Conservation (phyloP, 2,113 vertebrate species). For the Gobio gobio region DNA sequence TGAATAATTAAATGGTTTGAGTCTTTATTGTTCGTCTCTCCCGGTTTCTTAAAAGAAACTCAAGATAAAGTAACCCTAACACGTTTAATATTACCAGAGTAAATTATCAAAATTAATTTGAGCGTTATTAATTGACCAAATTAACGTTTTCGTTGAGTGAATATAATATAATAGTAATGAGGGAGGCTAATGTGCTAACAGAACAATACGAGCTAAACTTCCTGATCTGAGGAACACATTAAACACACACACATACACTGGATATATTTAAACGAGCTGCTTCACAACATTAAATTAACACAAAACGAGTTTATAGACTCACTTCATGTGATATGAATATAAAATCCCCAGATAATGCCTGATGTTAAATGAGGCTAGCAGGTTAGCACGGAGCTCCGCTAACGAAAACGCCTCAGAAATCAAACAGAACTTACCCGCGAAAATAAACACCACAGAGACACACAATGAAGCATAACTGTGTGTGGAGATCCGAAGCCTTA, state of each 20-base stretch:
- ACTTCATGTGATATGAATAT: not conserved
- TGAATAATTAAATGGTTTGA: not conserved
- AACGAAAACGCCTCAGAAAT: not conserved
- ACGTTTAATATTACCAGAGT: not conserved
- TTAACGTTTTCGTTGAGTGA: not conserved
- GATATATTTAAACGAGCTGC: not conserved
- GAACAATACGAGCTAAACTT: slow-evolving; percentile 31
- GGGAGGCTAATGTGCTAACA: slow-evolving; percentile 35
- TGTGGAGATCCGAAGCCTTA: slow-evolving; percentile 55
- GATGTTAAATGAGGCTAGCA: not conserved
- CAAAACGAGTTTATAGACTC: not conserved
- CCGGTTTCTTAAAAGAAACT: not conserved
- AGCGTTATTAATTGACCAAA: no score
- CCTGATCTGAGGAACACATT: not conserved
- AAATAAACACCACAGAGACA: slow-evolving; percentile 61
- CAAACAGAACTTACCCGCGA: slow-evolving; percentile 50
- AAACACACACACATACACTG: slow-evolving; percentile 13
- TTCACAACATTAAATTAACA: not conserved
- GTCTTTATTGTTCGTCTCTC: not conserved
- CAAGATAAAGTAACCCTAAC: not conserved
- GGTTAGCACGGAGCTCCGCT: not conserved
- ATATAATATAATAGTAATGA: not conserved
- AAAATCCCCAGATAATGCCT: not conserved
- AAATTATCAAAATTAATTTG: no score
- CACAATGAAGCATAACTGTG: slow-evolving; percentile 56